Evolutionary conservation across 2,888 invertebrate species (phyloP), one percentile per base, ranked within the genome.

Genomic region (Patella depressa): DNA sequence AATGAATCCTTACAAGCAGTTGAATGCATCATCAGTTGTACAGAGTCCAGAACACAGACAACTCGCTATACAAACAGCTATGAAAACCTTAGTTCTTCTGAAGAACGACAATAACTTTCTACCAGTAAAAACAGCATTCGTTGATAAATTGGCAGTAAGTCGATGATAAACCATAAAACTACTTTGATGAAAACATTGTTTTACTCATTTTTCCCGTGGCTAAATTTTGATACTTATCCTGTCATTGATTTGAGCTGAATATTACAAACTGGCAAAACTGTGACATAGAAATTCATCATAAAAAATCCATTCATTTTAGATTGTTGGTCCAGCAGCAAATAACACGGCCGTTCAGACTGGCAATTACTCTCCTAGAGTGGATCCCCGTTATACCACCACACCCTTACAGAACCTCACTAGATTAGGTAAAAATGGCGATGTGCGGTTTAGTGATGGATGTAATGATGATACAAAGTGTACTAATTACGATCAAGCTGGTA

Each of bases 301-400:
- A 34, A 3, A 4, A 24, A 24, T 17, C 12, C 3, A 55, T 45
- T 57, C 7, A 53, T 34, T 57, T 53, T 19, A 57, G 34, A 79
- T 90, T 57, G 82, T 90, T 74, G 90, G 90, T 11, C 90, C 90
- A 9, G 87, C 89, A 87, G 86, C 89, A 9, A 81, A 89, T 78
- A 88, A 89, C 75, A 53, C 85, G 0, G 76, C 73, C 2, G 84
- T 85, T 69, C 71, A 88, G 9, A 89, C 84, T 81, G 90, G 90
- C 2, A 86, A 87, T 77, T 90, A 90, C 75, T 77, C 84, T 7
- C 82, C 90, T 0, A 75, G 79, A 17, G 74, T 83, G 5, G 85
- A 85, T 34, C 73, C 82, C 0, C 75, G 77, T 12, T 88, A 83
- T 75, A 79, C 84, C 0, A 82, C 76, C 17, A 88, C 89, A 1